phyloP scores from a whole-genome alignment of 2,888 invertebrate species.

The Poecilus cupreus region DNA sequence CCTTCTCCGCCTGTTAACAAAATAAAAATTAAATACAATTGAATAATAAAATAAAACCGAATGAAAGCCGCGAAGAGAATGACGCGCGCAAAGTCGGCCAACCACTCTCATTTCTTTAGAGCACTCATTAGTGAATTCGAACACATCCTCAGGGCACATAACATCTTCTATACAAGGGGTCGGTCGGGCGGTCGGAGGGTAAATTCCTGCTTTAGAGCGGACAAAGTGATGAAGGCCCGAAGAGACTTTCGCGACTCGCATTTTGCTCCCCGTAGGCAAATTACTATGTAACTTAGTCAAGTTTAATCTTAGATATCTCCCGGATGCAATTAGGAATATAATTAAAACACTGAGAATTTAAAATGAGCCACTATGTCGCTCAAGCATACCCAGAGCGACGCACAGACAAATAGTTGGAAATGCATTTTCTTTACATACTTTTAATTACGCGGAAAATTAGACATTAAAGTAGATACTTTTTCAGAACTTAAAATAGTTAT shows the following conservation, averaged over 20 bases:
- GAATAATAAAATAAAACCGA: not conserved
- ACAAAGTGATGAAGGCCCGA: slow-evolving; percentile 36
- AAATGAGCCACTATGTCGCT: slow-evolving; percentile 28
- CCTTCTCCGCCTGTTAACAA: no score
- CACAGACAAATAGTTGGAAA: not conserved
- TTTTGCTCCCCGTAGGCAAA: slow-evolving; percentile 54
- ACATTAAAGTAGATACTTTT: no score
- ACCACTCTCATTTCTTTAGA: not conserved
- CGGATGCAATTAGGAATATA: slow-evolving; percentile 49
- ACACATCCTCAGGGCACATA: slow-evolving; percentile 29
- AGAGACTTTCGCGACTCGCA: slow-evolving; percentile 31
- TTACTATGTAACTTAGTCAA: slow-evolving; percentile 56
- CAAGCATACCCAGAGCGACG: not conserved
- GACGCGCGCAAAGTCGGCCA: no score
- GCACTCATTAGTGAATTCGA: slow-evolving; percentile 14
- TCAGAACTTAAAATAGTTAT: no score
- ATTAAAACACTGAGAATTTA: slow-evolving; percentile 54
- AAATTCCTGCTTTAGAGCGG: slow-evolving; percentile 33
- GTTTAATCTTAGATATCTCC: slow-evolving; percentile 54
- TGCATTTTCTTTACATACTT: not conserved
- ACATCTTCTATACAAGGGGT: slow-evolving; percentile 14
- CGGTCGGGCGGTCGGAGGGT: not conserved
- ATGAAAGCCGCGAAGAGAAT: not conserved
- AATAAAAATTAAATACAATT: not conserved
- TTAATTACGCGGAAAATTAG: no score